A percentile compares a stretch with the other conserved stretches of the same genome.
Conservation (phyloP, 2,113 vertebrate genomes). For the Aptenodytes forsteri region DNA sequence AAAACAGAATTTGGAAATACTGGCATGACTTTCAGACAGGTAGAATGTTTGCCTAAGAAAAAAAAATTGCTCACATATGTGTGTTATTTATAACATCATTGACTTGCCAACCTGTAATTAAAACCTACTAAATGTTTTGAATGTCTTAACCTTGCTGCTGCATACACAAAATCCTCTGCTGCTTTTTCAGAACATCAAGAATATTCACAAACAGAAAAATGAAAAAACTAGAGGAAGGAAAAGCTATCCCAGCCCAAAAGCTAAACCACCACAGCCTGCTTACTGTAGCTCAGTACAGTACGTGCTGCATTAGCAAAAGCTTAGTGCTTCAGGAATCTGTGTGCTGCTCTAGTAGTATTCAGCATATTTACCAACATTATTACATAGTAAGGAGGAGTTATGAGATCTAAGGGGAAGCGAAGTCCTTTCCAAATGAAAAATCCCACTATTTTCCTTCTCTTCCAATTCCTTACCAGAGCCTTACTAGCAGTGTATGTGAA, state of each 20-base stretch:
- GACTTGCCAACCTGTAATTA: constrained; percentile 8
- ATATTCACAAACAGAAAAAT: not conserved
- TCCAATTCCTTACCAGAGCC: not conserved
- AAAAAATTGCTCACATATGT: not conserved
- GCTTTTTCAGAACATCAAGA: not conserved
- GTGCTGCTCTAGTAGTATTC: not conserved
- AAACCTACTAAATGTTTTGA: not conserved
- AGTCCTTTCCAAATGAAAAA: not conserved
- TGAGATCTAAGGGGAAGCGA: not conserved
- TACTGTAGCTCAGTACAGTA: not conserved
- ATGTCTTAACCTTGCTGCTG: constrained; percentile 8
- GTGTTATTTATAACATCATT: not conserved
- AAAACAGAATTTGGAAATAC: not conserved
- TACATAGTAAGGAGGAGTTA: not conserved
- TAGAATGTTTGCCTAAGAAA: not conserved
- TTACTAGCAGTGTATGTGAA: not conserved
- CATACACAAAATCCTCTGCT: not conserved
- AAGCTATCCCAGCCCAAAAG: not conserved
- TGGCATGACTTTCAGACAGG: not conserved
- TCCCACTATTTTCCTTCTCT: not conserved
- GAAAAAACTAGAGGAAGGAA: not conserved
- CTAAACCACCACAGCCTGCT: not conserved
- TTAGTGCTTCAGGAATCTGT: not conserved
- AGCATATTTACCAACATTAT: not conserved
- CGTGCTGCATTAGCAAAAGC: not conserved